Base-by-base conservation (phyloP, 2,797 vertebrate genomes). In the Chloroceryle amazona region DNA sequence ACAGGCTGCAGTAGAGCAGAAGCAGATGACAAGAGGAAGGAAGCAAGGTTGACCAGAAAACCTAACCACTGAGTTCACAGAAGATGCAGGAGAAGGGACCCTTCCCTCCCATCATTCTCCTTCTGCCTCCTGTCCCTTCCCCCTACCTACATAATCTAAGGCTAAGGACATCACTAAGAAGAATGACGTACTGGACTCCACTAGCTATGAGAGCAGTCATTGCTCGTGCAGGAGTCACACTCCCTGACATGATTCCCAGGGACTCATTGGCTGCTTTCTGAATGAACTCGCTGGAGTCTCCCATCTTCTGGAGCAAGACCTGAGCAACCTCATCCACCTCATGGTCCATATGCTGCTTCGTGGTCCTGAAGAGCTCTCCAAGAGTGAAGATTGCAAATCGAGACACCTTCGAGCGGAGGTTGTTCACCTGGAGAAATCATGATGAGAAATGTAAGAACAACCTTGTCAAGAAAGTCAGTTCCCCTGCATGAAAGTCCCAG, bases 281-380 rank as follows among this genome's bases (percentile, higher is more conserved):
- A 61, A 98, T 96, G 86, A 98, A 98, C 67, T 97, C 96, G 11
- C 72, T 98, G 83, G 96, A 55, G 70, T 98, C 97, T 2, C 95
- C 93, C 37, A 94, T 94, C 93, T 90, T 98, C 74, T 95, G 97
- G 5, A 98, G 98, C 84, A 98, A 84, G 44, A 97, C 96, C 4
- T 44, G 74, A 58, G 93, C 26, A 13, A 97, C 52, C n/a, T 94
- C 97, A 15, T 98, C 97, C 2, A 97, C 96, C 16, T 98, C 97
- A 5, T 79, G 96, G 94, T 98, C 98, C 98, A 98, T 98, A 49
- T 86, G 84, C 65, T 93, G 96, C 96, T 95, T 98, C 85, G 98
- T 25, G 49, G 76, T 46, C 17, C 51, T 78, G 75, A 98, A 98
- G 33, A 98, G 97, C 21, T 95, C 92, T 19, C 92, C 96, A 37